Conservation (phyloP, 1,140 invertebrate species). For the Cyclargus thomasi region DNA sequence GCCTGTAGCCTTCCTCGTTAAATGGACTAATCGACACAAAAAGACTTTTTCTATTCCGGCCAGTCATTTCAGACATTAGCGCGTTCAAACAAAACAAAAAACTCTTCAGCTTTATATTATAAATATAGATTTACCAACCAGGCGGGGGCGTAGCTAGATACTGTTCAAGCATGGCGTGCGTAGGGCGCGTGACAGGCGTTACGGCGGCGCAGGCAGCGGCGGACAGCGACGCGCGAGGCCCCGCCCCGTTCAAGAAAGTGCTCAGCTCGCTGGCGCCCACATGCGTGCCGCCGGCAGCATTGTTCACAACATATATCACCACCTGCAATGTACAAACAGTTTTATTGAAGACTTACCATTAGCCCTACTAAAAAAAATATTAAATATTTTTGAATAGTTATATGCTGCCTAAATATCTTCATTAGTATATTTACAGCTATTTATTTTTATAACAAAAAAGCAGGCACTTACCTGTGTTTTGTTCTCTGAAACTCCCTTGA, state of each 20-base stretch:
- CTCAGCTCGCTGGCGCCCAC: constrained; percentile 85
- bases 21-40: too few species aligned
- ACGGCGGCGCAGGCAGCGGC: constrained; percentile 80
- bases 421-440: too few species aligned
- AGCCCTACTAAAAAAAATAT: too few species aligned
- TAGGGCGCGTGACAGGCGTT: constrained; percentile 79
- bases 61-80: too few species aligned
- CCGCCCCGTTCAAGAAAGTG: constrained; percentile 80
- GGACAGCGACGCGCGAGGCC: constrained; percentile 81
- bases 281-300: constrained; percentile 78
- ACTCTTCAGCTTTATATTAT: too few species aligned
- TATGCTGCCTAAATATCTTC: too few species aligned
- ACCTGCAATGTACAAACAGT: constrained; percentile 37
- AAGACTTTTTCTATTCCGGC: too few species aligned
- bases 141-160: constrained; percentile 92
- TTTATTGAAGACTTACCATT: not conserved
- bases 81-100: too few species aligned
- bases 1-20: too few species aligned
- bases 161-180: constrained; percentile 86
- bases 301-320: constrained; percentile 87
- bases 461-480: constrained; percentile 81
- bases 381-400: too few species aligned
- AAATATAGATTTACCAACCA: constrained; percentile 70
- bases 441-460: too few species aligned
- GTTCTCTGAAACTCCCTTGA: constrained; percentile 83